A percentile compares a stretch with the other conserved stretches of the same genome.
Conservation (phyloP, 2,888 invertebrate species). For the Rotaria macrura region DNA sequence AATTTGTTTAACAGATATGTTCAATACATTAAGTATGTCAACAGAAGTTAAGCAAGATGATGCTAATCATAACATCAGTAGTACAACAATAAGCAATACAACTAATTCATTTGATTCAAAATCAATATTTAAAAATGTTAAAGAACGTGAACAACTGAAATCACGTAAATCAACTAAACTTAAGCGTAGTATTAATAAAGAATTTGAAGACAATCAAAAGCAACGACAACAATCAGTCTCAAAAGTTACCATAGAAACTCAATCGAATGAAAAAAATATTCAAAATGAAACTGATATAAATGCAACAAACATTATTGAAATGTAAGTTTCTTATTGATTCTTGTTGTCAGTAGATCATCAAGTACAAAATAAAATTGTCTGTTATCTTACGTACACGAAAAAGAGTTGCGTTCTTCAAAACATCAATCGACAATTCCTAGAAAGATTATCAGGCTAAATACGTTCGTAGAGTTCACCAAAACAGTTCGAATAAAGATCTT, state of each 20-base stretch:
- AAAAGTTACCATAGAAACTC: not conserved
- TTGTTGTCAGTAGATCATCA: too few species aligned
- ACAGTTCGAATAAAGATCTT: too few species aligned
- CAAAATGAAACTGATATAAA: not conserved
- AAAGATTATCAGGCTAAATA: too few species aligned
- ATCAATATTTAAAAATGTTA: constrained; percentile 48
- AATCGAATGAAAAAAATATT: not conserved
- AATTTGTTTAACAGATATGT: not conserved
- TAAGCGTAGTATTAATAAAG: constrained; percentile 50
- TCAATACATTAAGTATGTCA: not conserved
- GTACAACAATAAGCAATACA: not conserved
- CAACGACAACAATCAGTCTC: constrained; percentile 35
- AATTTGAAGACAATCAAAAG: constrained; percentile 47
- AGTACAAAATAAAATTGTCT: constrained; percentile 43
- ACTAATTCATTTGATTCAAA: constrained; percentile 22
- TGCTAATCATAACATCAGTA: not conserved
- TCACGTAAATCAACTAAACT: constrained; percentile 51
- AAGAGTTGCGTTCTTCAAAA: too few species aligned
- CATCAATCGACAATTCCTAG: too few species aligned
- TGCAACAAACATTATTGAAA: not conserved
- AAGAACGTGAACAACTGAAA: constrained; percentile 51
- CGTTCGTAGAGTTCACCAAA: too few species aligned
- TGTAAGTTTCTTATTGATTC: not conserved
- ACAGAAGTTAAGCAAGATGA: not conserved
- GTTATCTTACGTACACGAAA: constrained; percentile 35